These are phyloP conservation scores for Mus pahari DNA, from an alignment of 2,113 vertebrate species.

Conservation along the genomic window DNA sequence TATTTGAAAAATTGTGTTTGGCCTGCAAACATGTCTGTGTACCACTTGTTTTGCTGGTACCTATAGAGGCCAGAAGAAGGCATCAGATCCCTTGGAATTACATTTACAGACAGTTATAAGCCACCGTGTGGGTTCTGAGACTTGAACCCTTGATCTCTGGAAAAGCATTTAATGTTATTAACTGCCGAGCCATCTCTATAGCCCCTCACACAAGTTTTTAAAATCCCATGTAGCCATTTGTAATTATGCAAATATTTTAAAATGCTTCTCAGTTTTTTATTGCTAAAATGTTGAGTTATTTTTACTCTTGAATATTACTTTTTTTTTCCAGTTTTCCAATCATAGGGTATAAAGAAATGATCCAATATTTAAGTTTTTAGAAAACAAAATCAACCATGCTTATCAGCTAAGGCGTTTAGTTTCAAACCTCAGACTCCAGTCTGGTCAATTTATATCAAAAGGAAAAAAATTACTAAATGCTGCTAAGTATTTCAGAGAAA, in stretches of 20 bases:
- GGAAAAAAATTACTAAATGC: background rate
- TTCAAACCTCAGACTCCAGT: background rate
- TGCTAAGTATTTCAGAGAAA: background rate
- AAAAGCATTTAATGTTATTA: background rate
- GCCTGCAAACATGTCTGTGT: too few relatives aligned
- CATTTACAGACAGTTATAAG: background rate
- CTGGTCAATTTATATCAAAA: background rate
- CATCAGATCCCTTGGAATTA: background rate
- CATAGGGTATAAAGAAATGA: background rate
- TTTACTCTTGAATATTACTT: background rate
- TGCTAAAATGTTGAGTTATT: background rate
- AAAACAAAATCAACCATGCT: background rate
- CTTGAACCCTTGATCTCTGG: too few relatives aligned
- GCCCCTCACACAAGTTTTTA: background rate
- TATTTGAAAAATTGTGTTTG: background rate
- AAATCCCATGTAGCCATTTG: background rate
- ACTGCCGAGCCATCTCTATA: background rate
- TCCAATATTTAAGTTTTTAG: background rate
- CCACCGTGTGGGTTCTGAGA: background rate
- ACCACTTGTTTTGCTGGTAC: background rate
- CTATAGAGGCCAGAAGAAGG: background rate
- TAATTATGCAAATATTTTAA: background rate
- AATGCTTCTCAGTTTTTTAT: background rate
- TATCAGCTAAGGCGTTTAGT: background rate
- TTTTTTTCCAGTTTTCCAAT: background rate